phyloP scores from a whole-genome alignment of 2,888 invertebrate species.

The Drosophila incognita region DNA sequence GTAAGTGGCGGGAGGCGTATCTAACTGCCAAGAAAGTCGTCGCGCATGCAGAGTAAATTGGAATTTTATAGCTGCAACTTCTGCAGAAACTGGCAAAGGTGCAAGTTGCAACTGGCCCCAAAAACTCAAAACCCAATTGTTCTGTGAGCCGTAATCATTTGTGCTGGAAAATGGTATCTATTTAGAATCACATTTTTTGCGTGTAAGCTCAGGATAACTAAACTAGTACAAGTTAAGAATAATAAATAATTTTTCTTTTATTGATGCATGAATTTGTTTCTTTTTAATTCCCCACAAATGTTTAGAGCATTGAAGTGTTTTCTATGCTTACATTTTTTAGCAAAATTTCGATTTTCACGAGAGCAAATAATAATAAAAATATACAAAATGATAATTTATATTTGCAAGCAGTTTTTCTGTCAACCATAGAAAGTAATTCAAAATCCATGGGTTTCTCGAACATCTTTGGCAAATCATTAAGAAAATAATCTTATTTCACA shows the following conservation, averaged over 20 bases:
- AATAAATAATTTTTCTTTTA: background rate
- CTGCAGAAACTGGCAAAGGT: conserved; percentile 59
- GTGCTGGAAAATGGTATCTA: conserved; percentile 32
- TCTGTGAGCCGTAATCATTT: conserved; percentile 5
- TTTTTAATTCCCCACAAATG: background rate
- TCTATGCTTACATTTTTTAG: background rate
- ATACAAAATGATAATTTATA: no score
- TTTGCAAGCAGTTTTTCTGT: background rate
- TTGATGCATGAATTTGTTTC: background rate
- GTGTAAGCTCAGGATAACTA: background rate
- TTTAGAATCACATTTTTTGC: background rate
- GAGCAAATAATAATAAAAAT: background rate
- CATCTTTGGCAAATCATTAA: background rate
- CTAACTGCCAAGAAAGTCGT: conserved; percentile 76
- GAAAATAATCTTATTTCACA: background rate
- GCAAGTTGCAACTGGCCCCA: conserved; percentile 53
- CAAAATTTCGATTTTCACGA: background rate
- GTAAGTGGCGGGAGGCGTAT: conserved; percentile 35
- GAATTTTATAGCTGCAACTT: conserved; percentile 74
- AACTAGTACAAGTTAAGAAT: background rate
- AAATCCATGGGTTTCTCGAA: background rate
- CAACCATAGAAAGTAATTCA: background rate
- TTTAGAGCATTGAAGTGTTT: background rate
- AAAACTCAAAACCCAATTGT: conserved; percentile 17
- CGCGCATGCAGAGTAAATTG: conserved; percentile 75